Base-by-base conservation (phyloP, 2,797 vertebrate genomes). In the Limosa lapponica region DNA sequence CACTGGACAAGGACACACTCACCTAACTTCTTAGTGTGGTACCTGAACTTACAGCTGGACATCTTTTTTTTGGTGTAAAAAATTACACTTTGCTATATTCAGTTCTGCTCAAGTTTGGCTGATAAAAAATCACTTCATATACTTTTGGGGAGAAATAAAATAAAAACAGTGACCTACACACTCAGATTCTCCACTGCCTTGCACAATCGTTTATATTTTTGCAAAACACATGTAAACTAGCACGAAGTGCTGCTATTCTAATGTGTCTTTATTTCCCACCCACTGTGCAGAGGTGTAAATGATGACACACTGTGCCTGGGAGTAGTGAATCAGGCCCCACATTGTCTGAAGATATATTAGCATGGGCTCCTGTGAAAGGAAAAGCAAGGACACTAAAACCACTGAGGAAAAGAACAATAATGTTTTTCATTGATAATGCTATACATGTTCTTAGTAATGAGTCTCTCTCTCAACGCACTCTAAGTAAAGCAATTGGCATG, bases 361-460 rank as follows among this genome's bases (percentile, higher is more conserved):
- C 54, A 84, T 3, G 2, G 59, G 55, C 52, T 89, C 64, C 73
- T 46, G 19, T 48, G 82, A 95, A 95, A 94, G 72, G 82, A 93
- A 95, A 95, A 84, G 85, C 66, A 88, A 95, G 95, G 88, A 96
- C 93, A 82, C 93, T 82, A 67, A 92, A 95, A 91, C 70, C 70
- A 94, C 91, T 6, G 70, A 96, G 83, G 69, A 92, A 95, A 96
- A 95, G 91, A 95, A 97, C 96, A 96, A 97, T 95, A 91, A 90
- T 82, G 82, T 71, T 96, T 96, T 96, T 93, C 93, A 95, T 96
- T 97, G 96, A 96, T 94, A 89, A 97, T 96, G 96, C 96, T 94
- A 96, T 94, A 95, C 94, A 96, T 96, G 96, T 94, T 95, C 88
- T 95, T 96, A 96, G 90, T 96, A 96, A 97, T 96, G 94, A 97